phyloP scores from a whole-genome alignment of 2,113 vertebrate species.

The Saimiri boliviensis region DNA sequence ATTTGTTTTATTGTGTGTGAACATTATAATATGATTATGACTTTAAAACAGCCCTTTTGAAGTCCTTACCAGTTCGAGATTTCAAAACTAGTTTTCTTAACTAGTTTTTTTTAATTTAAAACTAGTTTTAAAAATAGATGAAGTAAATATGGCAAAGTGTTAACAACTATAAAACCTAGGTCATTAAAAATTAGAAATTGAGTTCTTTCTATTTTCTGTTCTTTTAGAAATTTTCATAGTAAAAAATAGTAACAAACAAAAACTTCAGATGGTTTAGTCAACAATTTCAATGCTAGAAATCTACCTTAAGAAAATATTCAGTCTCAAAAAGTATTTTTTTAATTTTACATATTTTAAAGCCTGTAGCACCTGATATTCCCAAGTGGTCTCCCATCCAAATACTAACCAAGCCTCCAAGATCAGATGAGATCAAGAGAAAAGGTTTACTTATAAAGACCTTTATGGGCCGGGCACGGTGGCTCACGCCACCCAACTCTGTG shows the following conservation, averaged over 20 bases:
- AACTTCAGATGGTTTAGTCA: background rate
- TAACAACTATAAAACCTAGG: conserved; percentile 7
- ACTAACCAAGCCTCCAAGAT: too few species aligned
- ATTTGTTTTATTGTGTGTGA: conserved; percentile 59
- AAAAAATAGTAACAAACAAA: conserved; percentile 43
- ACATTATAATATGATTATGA: conserved; percentile 18
- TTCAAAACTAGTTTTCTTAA: background rate
- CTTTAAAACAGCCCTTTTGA: conserved; percentile 44
- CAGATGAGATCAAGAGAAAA: background rate
- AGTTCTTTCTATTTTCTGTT: background rate
- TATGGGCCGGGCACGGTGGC: fast-evolving
- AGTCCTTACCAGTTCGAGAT: background rate
- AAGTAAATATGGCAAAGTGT: conserved; percentile 8
- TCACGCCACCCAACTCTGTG: too few species aligned
- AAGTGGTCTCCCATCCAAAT: too few species aligned
- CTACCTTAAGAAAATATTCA: background rate
- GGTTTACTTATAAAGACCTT: background rate
- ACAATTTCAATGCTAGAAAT: background rate
- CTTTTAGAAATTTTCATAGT: conserved; percentile 6
- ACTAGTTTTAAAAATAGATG: background rate
- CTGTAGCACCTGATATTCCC: too few species aligned
- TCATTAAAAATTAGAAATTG: background rate
- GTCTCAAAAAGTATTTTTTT: background rate
- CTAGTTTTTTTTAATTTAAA: background rate
- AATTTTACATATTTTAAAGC: too few species aligned